Base-by-base conservation (phyloP, 2,888 invertebrate genomes). In the Gasteruption jaculator region DNA sequence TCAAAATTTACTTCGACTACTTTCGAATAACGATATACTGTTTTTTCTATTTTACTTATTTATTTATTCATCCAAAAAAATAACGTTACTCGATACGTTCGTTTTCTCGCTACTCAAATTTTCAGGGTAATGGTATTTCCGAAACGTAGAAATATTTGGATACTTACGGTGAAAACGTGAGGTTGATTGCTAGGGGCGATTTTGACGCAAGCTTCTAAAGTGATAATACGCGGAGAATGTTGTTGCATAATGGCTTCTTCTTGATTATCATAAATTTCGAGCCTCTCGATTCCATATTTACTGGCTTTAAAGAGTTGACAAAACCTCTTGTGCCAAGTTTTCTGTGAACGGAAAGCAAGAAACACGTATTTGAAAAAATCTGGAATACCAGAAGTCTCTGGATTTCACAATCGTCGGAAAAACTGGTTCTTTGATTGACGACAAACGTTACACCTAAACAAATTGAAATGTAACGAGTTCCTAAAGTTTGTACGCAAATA, bases 201-300 rank as follows among this genome's bases (percentile, higher is more conserved):
- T 77, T 91, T 91, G 27, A 91, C 83, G 68, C 91, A 91, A 65
- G 90, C 86, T 73, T 90, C 89, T 38, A 91, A 76, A 1, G 90
- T 87, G 48, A 91, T 82, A 46, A 91, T 89, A 65, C 83, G 82
- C 19, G 71, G 66, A 21, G 84, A 81, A 58, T 82, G 77, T 54
- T 77, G 80, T 52, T 75, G 75, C 46, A 76, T 64, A 46, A 77
- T 71, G 14, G 77, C 77, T 61, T 88, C 87, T 51, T 86, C 87
- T 68, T 84, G 83, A 59, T 77, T 81, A 56, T 91, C 91, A 68
- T 85, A 90, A 52, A 91, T 82, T 77, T 91, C 91, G 41, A 91
- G 74, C 30, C 91, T 76, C 64, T 88, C 86, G 52, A 91, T 85
- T 18, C 91, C 91, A 73, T 84, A 85, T 63, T 87, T 87, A 65